Conservation (phyloP, 2,888 invertebrate species). For the Ophion slaviceki region DNA sequence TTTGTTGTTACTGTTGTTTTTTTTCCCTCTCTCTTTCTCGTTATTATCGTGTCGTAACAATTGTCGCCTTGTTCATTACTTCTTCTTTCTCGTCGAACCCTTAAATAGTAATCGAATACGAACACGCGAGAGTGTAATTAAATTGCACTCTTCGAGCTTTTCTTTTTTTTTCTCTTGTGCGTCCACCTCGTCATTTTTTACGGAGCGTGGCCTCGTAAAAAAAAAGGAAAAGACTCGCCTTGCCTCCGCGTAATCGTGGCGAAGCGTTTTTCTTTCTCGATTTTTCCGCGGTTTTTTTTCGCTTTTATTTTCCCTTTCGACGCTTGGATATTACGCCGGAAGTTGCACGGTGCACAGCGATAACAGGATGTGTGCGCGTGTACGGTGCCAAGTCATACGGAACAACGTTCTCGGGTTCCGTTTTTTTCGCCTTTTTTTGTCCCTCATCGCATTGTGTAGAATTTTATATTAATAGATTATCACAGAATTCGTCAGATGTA, state of each 20-base stretch:
- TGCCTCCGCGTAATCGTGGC: too few relatives aligned
- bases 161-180: slow-evolving; percentile 7
- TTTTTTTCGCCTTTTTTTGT: slow-evolving; percentile 22
- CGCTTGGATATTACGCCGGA: slow-evolving; percentile 14
- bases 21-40: neutral
- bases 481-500: slow-evolving; percentile 71
- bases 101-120: slow-evolving; percentile 33
- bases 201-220: too few relatives aligned
- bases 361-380: slow-evolving; percentile 15
- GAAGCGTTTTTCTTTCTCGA: too few relatives aligned
- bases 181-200: neutral
- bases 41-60: slow-evolving; percentile 48
- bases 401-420: slow-evolving; percentile 16
- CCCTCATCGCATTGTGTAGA: slow-evolving; percentile 38
- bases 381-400: slow-evolving; percentile 35
- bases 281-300: neutral
- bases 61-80: slow-evolving; percentile 1
- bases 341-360: slow-evolving; percentile 23
- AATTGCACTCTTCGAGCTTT: slow-evolving; percentile 50
- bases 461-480: slow-evolving; percentile 66
- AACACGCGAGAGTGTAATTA: slow-evolving; percentile 50
- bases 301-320: slow-evolving; percentile 1
- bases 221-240: too few relatives aligned
- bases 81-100: slow-evolving; percentile 15
- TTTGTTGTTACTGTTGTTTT: slow-evolving; percentile 30